Base-by-base conservation (phyloP, 2,797 vertebrate species). In the Alosa sapidissima region DNA sequence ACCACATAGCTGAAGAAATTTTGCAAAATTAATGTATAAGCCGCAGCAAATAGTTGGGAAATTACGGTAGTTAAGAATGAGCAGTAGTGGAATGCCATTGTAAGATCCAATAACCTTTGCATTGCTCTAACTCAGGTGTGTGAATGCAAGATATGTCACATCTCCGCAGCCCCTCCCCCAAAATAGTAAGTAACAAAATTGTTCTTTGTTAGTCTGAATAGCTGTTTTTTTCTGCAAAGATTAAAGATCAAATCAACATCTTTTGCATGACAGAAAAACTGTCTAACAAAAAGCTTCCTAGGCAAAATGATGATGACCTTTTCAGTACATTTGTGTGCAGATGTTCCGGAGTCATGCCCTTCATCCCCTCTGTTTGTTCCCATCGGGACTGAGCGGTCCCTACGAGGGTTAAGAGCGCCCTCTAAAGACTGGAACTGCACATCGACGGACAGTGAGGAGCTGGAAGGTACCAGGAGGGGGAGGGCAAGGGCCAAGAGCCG, bases 281-380 rank as follows among this genome's bases (percentile, higher is more conserved):
- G 1, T 55, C 52, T 54, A 13, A 55, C 49, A 3, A 55, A 55
- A 55, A 55, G 52, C 52, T 55, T 55, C 13, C 13, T 0, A 19
- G 2, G 3, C 3, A 55, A 55, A 41, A 41, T 4, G 41, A 55
- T 19, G 2, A 16, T 58, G 0, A 58, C 55, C 55, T 21, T n/a
- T 58, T 58, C 1, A n/a, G 14, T 41, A 5, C 3, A 47, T 78
- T 19, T 88, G 81, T 68, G 68, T 68, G 3, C 89, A 94, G 94
- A 88, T 87, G 48, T 85, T 65, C 0, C 81, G 0, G 92, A 93
- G 72, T 94, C 92, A 3, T 88, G 93, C 85, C 90, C 92, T 81
- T 96, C 95, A 82, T 94, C 95, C 24, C 94, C 94, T 81, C 88
- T 95, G 54, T 96, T 96, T 81, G 83, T 95, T 86, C 94, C 94